Base-by-base conservation (phyloP, 2,888 invertebrate species). In the Acronicta aceris region DNA sequence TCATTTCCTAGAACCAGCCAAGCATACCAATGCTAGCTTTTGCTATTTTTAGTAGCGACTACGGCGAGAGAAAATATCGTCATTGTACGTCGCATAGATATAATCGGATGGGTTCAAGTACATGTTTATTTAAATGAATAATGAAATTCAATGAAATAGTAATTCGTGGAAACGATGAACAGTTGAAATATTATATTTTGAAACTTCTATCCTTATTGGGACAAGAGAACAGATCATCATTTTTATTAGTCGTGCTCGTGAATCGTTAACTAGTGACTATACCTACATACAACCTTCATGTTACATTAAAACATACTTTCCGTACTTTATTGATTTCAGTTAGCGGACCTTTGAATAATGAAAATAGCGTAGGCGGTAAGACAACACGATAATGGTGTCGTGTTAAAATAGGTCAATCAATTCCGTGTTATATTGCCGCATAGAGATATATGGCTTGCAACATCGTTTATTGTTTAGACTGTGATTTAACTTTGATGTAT, bases 361-460 rank as follows among this genome's bases (percentile, higher is more conserved):
- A 71, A 79, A 77, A 65, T 54, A 60, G 53, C 21, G 68, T 71
- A 60, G 71, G 63, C 53, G 60, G 74, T 54, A 71, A 71, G 74
- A 67, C 71, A 69, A 71, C 75, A 78, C 73, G 64, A 48, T 59
- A 59, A 62, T 63, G 53, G 62, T 59, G 62, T 63, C 50, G 59
- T 61, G 55, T 48, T 66, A 78, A 21, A 80, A 74, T 81, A 73
- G 80, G 78, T 75, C 82, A 76, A 80, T 81, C 77, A 78, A 83
- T 81, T 78, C 57, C 30, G 57, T 74, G 62, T 25, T 58, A 42
- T 55, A 73, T 30, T 50, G 68, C 54, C 36, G 49, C 27, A 42
- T 54, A 17, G 12, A 45, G n/a, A 53, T 36, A 5, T 0, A 12
- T 17, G 5, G 2, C 17, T 17, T 47, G 33, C 43, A n/a, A 42